Percentiles rank a stretch among this genome's conserved stretches.
Conservation (phyloP, 2,113 vertebrate genomes). For the Proteles cristata region DNA sequence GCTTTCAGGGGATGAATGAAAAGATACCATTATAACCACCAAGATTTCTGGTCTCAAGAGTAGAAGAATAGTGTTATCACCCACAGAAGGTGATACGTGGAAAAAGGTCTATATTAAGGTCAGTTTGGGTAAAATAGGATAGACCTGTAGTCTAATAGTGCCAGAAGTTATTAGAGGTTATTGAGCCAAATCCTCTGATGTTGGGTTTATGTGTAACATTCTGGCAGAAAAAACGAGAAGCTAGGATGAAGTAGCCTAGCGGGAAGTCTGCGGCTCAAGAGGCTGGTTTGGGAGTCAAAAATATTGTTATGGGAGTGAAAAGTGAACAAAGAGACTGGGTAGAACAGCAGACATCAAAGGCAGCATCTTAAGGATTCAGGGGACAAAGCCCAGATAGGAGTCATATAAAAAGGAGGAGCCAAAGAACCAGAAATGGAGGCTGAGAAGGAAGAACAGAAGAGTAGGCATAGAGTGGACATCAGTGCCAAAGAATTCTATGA, state of each 20-base stretch:
- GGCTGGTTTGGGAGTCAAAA: neutral
- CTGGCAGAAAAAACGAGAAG: neutral
- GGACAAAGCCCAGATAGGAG: neutral
- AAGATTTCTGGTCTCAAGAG: neutral
- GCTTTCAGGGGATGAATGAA: neutral
- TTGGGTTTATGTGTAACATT: neutral
- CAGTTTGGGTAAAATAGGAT: neutral
- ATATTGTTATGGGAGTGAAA: neutral
- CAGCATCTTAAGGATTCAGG: neutral
- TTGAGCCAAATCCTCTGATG: neutral
- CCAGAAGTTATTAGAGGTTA: neutral
- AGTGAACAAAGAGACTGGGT: neutral
- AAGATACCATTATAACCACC: neutral
- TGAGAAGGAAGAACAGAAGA: neutral
- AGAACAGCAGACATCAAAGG: neutral
- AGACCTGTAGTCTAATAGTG: neutral
- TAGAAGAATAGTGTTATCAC: neutral
- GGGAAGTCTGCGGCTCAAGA: neutral
- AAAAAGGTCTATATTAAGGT: neutral
- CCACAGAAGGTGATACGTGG: neutral
- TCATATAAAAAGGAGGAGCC: neutral
- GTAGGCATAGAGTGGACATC: neutral
- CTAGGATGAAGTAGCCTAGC: neutral
- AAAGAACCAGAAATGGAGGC: neutral
- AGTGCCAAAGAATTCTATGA: neutral